These are phyloP conservation scores for Thelaira solivaga DNA, from an alignment of 2,888 invertebrate genomes.

Conservation along the genomic window DNA sequence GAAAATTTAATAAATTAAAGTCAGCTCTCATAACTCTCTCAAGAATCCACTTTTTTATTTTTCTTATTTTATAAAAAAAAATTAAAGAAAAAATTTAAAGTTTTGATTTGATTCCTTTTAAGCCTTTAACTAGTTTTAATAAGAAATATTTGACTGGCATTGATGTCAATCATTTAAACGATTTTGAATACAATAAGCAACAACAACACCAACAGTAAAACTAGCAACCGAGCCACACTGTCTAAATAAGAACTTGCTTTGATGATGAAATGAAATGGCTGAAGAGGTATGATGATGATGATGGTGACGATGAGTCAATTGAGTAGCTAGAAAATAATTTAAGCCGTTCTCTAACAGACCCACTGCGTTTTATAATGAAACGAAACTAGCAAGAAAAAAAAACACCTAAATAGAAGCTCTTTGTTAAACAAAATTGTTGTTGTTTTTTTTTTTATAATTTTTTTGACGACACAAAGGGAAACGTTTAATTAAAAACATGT, in stretches of 20 bases:
- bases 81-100: not conserved
- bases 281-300: too few relatives aligned
- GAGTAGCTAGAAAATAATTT: constrained; percentile 46
- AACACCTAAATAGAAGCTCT: constrained; percentile 12
- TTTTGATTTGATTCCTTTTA: not conserved
- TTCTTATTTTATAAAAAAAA: too few relatives aligned
- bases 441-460: constrained; percentile 2
- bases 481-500: constrained; percentile 74
- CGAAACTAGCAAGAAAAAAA: constrained; percentile 4
- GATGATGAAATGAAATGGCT: too few relatives aligned
- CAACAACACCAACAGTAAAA: not conserved
- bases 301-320: constrained; percentile 32
- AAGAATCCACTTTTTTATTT: too few relatives aligned
- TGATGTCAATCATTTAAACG: not conserved
- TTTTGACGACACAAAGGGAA: constrained; percentile 65
- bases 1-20: too few relatives aligned
- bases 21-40: too few relatives aligned
- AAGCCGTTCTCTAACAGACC: constrained; percentile 13
- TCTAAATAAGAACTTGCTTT: not conserved
- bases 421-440: constrained; percentile 22
- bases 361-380: not conserved
- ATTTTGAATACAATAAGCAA: not conserved
- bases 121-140: not conserved
- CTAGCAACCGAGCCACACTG: too few relatives aligned
- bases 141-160: constrained; percentile 1